phyloP scores from a whole-genome alignment of 2,113 vertebrate species.

The Syngnathus floridae region DNA sequence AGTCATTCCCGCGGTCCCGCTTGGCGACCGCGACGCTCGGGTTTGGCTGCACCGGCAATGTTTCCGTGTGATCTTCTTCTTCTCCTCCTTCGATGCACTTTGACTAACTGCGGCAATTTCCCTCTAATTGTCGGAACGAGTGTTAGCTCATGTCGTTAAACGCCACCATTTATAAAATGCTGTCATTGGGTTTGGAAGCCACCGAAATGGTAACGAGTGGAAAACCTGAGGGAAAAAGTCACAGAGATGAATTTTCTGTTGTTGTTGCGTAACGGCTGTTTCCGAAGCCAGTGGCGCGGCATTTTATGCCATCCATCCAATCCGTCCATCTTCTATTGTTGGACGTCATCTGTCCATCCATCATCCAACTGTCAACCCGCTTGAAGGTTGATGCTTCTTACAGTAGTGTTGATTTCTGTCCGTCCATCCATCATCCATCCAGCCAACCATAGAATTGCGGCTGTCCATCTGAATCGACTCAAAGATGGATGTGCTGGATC shows the following conservation, averaged over 20 bases:
- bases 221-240: neutral
- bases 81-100: conserved; percentile 11
- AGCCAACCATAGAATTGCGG: neutral
- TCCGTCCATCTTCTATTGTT: too few species aligned
- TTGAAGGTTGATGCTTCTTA: too few species aligned
- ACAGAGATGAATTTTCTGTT: neutral
- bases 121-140: conserved; percentile 16
- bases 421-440: neutral
- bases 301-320: neutral
- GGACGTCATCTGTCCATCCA: neutral
- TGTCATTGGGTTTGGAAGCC: conserved; percentile 1
- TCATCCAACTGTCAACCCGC: neutral
- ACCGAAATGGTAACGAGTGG: conserved; percentile 11
- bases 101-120: conserved; percentile 14
- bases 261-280: neutral
- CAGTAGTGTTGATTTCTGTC: neutral
- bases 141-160: conserved; percentile 10
- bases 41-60: conserved; percentile 45
- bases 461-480: too few species aligned
- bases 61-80: conserved; percentile 40
- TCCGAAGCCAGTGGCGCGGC: neutral
- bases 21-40: conserved; percentile 50
- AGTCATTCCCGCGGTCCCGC: conserved; percentile 42
- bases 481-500: too few species aligned
- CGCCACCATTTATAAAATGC: conserved; percentile 3